Conservation (phyloP, 2,113 vertebrate genomes). For the Telmatochromis bifrenatus region DNA sequence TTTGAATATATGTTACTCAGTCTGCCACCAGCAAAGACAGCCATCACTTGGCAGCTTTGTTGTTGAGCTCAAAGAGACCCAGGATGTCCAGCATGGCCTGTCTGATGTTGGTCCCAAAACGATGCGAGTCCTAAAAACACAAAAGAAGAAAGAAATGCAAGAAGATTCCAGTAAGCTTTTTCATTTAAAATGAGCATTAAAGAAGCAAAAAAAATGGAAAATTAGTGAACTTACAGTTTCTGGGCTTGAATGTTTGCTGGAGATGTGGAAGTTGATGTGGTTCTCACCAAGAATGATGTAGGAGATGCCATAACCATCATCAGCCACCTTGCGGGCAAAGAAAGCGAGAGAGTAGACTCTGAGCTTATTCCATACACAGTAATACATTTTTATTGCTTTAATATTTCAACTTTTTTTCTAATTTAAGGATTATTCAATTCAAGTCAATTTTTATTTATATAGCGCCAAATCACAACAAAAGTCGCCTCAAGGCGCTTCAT, state of each 20-base stretch:
- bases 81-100: slow-evolving; percentile 84
- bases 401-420: neutral
- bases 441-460: too few species aligned
- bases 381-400: neutral
- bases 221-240: slow-evolving; percentile 79
- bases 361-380: neutral
- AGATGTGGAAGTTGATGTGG: slow-evolving; percentile 91
- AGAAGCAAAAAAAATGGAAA: neutral
- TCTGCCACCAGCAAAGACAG: neutral
- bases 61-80: slow-evolving; percentile 74
- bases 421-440: neutral
- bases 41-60: slow-evolving; percentile 71
- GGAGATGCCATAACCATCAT: slow-evolving; percentile 96
- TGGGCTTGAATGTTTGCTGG: slow-evolving; percentile 89
- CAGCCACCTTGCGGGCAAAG: slow-evolving; percentile 78
- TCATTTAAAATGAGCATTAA: neutral
- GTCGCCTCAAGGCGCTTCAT: too few species aligned
- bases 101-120: slow-evolving; percentile 82
- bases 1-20: neutral
- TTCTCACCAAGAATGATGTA: slow-evolving; percentile 89
- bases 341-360: neutral
- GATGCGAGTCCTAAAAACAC: slow-evolving; percentile 82
- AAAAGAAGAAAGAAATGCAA: neutral
- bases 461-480: too few species aligned
- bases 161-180: neutral